A percentile compares a stretch with the other conserved stretches of the same genome.
Conservation (phyloP, 2,113 vertebrate species). For the Verasper variegatus region DNA sequence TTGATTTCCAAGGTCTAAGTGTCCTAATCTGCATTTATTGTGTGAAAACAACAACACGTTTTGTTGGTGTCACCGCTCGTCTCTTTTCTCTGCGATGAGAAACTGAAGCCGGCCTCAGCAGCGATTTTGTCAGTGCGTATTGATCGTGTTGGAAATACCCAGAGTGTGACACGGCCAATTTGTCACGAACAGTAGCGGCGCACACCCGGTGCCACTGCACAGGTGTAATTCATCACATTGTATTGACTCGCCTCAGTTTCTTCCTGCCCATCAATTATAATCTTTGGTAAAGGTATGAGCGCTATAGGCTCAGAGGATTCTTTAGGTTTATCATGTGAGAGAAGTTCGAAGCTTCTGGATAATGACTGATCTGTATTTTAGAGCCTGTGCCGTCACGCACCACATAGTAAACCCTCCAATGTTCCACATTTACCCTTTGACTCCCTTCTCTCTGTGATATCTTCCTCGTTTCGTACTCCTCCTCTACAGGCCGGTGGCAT, state of each 20-base stretch:
- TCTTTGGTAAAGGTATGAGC: constrained; percentile 31
- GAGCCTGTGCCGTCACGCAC: neutral
- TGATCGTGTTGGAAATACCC: constrained; percentile 64
- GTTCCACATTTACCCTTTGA: constrained; percentile 17
- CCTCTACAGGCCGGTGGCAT: constrained; percentile 36
- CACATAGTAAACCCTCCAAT: neutral
- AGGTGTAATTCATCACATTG: constrained; percentile 57
- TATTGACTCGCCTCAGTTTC: constrained; percentile 67
- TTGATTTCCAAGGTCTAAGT: neutral
- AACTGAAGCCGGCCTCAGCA: constrained; percentile 22
- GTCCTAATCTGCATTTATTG: too few relatives aligned
- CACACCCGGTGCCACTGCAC: constrained; percentile 52
- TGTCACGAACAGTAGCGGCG: constrained; percentile 57
- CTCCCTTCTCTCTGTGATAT: constrained; percentile 28
- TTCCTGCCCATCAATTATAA: constrained; percentile 59
- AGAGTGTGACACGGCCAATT: constrained; percentile 58
- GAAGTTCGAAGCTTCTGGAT: constrained; percentile 4
- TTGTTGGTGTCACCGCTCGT: neutral
- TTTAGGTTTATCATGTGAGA: constrained; percentile 32
- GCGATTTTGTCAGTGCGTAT: constrained; percentile 58
- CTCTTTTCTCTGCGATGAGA: constrained; percentile 31
- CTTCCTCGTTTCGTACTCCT: constrained; percentile 12
- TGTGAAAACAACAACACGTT: neutral
- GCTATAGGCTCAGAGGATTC: constrained; percentile 8
- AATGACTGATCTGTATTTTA: constrained; percentile 1